Conservation (phyloP, 1,140 invertebrate genomes). For the Pararge aegeria region DNA sequence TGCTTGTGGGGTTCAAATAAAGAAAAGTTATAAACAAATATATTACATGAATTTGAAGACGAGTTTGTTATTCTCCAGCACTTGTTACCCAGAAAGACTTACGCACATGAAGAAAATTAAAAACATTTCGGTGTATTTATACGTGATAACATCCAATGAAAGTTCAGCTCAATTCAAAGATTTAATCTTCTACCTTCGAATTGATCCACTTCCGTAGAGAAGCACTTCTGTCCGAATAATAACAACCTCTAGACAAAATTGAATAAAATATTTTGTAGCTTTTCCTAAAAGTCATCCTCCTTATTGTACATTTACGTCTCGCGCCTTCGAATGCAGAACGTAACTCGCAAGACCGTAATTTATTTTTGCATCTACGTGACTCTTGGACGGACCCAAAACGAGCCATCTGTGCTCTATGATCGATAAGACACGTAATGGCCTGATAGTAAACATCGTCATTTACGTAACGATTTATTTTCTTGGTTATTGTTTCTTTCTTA, state of each 20-base stretch:
- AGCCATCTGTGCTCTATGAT: conserved; percentile 4
- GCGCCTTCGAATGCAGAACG: conserved; percentile 6
- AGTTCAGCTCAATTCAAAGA: too few relatives aligned
- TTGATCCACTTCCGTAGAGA: too few relatives aligned
- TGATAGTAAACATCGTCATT: not conserved
- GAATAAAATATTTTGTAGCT: not conserved
- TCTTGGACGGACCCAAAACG: not conserved
- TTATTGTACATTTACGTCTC: not conserved
- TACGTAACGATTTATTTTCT: not conserved
- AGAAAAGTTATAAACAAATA: too few relatives aligned
- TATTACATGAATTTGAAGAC: too few relatives aligned
- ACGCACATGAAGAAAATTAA: too few relatives aligned
- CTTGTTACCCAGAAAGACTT: too few relatives aligned
- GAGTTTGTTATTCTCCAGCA: too few relatives aligned
- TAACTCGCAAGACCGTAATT: conserved; percentile 12
- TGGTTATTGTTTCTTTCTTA: not conserved
- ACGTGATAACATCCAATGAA: too few relatives aligned
- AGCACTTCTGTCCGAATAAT: too few relatives aligned
- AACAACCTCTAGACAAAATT: not conserved
- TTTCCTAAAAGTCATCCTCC: not conserved
- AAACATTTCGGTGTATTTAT: too few relatives aligned
- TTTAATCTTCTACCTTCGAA: too few relatives aligned
- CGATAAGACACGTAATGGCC: not conserved
- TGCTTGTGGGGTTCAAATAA: too few relatives aligned
- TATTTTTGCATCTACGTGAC: conserved; percentile 18